Conservation (phyloP, 2,113 vertebrate species). For the Datnioides undecimradiatus region DNA sequence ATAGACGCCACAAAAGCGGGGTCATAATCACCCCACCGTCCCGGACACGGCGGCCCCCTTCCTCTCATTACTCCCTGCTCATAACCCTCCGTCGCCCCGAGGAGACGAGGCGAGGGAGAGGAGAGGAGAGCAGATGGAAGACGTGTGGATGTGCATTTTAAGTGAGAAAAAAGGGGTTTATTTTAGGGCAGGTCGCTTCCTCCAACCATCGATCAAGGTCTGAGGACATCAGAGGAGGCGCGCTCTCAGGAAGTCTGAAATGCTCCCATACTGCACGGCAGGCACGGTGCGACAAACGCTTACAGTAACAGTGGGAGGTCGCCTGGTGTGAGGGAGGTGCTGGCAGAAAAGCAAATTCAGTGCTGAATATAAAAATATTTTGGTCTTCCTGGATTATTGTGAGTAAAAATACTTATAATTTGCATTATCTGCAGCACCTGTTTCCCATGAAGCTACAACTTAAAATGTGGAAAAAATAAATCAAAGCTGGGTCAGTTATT, state of each 20-base stretch:
- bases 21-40: slow-evolving; percentile 66
- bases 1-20: slow-evolving; percentile 79
- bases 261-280: slow-evolving; percentile 24
- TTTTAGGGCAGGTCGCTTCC: slow-evolving; percentile 66
- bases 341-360: not conserved
- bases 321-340: not conserved
- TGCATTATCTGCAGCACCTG: not conserved
- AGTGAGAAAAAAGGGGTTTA: slow-evolving; percentile 56
- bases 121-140: slow-evolving; percentile 66
- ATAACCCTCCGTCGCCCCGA: slow-evolving; percentile 56
- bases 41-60: slow-evolving; percentile 56
- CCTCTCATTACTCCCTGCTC: slow-evolving; percentile 74
- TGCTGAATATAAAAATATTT: not conserved
- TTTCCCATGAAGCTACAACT: not conserved
- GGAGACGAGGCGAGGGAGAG: slow-evolving; percentile 49
- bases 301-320: slow-evolving; percentile 43
- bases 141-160: slow-evolving; percentile 73
- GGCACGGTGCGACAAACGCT: slow-evolving; percentile 13
- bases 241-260: slow-evolving; percentile 56
- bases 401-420: not conserved
- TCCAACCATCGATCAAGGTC: slow-evolving; percentile 66
- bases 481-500: no score
- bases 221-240: slow-evolving; percentile 63
- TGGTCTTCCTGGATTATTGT: no score
- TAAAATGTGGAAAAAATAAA: not conserved